phyloP scores from a whole-genome alignment of 2,888 invertebrate species.

The Zaprionus obscuricornis region DNA sequence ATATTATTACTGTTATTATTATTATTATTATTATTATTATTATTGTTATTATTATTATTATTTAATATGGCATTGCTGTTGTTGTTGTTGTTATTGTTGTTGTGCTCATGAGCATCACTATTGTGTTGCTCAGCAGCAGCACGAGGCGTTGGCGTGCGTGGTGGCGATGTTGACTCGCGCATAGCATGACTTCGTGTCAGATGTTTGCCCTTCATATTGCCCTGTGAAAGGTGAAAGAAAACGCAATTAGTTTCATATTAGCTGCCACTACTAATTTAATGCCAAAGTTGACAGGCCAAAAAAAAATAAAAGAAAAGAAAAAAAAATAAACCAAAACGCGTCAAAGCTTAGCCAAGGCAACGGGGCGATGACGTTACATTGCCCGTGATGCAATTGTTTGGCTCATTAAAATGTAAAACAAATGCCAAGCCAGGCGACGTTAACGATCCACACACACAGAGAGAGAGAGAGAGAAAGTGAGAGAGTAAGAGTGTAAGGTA shows the following conservation, averaged over 20 bases:
- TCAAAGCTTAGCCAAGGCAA: neutral
- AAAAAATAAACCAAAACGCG: conserved; percentile 1
- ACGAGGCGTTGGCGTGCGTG: conserved; percentile 85
- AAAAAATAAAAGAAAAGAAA: neutral
- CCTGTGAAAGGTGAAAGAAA: conserved; percentile 82
- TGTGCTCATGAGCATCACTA: conserved; percentile 72
- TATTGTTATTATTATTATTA: conserved; percentile 39
- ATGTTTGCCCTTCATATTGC: conserved; percentile 90
- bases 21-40: conserved; percentile 43
- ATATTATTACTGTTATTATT: conserved; percentile 19
- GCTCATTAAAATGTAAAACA: conserved; percentile 68
- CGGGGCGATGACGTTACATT: conserved; percentile 36
- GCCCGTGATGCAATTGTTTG: conserved; percentile 68
- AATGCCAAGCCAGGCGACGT: conserved; percentile 35
- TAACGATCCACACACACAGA: conserved; percentile 52
- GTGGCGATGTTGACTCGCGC: conserved; percentile 91
- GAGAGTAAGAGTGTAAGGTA: too few species aligned
- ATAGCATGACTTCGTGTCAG: conserved; percentile 95
- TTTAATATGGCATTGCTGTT: too few species aligned
- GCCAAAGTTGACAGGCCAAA: conserved; percentile 64
- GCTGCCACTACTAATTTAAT: conserved; percentile 54
- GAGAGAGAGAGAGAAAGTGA: too few species aligned
- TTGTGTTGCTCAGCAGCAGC: conserved; percentile 71
- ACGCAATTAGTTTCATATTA: conserved; percentile 74
- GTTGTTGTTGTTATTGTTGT: conserved; percentile 58